Evolutionary conservation across 2,888 invertebrate genomes (phyloP).

Genomic region (Rhorus exstirpatorius): DNA sequence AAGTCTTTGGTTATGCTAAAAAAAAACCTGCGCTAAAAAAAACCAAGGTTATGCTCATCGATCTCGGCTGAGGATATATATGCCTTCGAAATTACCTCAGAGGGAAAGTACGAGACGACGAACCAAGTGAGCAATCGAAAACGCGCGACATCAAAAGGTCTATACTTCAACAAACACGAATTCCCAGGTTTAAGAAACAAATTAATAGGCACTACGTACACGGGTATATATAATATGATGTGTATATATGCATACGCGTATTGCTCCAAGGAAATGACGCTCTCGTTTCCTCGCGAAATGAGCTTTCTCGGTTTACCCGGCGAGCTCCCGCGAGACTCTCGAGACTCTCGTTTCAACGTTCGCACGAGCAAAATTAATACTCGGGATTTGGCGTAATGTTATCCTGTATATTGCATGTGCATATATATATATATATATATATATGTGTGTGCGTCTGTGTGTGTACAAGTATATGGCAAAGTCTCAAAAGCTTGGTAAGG

Average conservation of each 20-base stretch:
- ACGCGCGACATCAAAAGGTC: slow-evolving; percentile 30
- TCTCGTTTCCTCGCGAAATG: slow-evolving; percentile 61
- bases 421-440: neutral
- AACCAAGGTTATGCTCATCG: neutral
- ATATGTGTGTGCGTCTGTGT: neutral
- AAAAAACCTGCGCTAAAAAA: neutral
- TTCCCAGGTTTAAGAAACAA: slow-evolving; percentile 49
- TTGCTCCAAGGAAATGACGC: slow-evolving; percentile 56
- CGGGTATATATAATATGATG: slow-evolving; percentile 19
- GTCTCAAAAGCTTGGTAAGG: slow-evolving; percentile 42
- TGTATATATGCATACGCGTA: slow-evolving; percentile 8
- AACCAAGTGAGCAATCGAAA: slow-evolving; percentile 30
- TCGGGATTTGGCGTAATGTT: slow-evolving; percentile 36
- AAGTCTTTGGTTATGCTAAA: neutral
- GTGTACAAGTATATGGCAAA: slow-evolving; percentile 16
- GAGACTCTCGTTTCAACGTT: slow-evolving; percentile 59
- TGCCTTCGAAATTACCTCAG: slow-evolving; percentile 1
- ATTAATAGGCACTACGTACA: slow-evolving; percentile 30
- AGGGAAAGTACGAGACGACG: slow-evolving; percentile 9
- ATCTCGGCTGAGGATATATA: neutral
- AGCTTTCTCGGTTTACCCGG: slow-evolving; percentile 54
- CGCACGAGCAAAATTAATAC: slow-evolving; percentile 64
- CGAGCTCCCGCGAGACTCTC: slow-evolving; percentile 52
- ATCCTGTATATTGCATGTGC: neutral
- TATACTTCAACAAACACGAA: neutral